Percentiles rank a stretch among this genome's conserved stretches.
Evolutionary conservation across 2,797 vertebrate species (phyloP).

Genomic region (Anguilla pacifica): DNA sequence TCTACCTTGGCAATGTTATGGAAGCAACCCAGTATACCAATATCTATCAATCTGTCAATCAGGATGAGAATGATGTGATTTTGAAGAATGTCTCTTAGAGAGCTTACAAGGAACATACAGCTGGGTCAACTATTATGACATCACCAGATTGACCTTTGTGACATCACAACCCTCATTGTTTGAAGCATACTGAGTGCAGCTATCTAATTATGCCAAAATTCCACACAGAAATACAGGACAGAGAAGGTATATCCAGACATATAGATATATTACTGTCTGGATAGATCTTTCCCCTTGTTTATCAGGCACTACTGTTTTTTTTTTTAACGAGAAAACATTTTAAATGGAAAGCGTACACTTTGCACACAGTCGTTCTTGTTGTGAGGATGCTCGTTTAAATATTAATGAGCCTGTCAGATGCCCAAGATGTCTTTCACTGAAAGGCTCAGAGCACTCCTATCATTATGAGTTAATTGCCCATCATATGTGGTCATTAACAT

Average conservation of each 20-base stretch:
- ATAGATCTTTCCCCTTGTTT: background rate
- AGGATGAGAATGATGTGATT: background rate
- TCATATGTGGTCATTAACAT: constrained; percentile 18
- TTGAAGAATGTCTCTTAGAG: background rate
- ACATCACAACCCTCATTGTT: background rate
- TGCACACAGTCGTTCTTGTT: background rate
- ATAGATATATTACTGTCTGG: background rate
- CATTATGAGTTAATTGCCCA: constrained; percentile 13
- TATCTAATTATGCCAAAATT: background rate
- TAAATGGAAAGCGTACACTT: no score
- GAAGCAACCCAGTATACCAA: background rate
- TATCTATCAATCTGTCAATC: background rate
- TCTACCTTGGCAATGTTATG: background rate
- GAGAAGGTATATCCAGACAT: background rate
- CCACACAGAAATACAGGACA: background rate
- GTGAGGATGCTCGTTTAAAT: background rate
- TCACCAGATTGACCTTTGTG: background rate
- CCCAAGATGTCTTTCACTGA: background rate
- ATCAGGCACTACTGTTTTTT: background rate
- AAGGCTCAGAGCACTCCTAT: background rate
- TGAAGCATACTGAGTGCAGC: background rate
- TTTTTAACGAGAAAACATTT: background rate
- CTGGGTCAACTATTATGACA: background rate
- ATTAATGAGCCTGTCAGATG: constrained; percentile 21
- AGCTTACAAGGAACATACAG: background rate